Percentiles rank a stretch among this genome's conserved stretches.
phyloP scores from a whole-genome alignment of 2,888 invertebrate species.

The Drosophila yooni region DNA sequence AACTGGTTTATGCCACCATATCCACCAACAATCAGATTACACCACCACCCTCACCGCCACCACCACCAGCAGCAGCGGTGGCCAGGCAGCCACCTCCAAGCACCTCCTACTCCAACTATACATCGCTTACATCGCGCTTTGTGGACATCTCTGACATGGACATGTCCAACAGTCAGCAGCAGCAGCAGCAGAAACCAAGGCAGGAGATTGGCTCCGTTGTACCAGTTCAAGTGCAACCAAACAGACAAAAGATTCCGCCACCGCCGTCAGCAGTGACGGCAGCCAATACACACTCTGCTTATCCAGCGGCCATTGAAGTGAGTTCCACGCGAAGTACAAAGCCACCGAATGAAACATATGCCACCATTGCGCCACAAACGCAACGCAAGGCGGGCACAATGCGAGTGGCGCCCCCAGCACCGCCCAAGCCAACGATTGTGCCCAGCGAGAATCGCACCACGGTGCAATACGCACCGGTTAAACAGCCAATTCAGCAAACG shows the following conservation, averaged over 20 bases:
- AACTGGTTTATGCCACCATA: slow-evolving; percentile 70
- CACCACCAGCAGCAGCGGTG: slow-evolving; percentile 14
- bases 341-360: slow-evolving; percentile 41
- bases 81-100: not conserved
- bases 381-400: slow-evolving; percentile 60
- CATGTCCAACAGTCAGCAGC: slow-evolving; percentile 14
- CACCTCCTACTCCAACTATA: slow-evolving; percentile 57
- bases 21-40: slow-evolving; percentile 67
- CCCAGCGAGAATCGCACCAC: slow-evolving; percentile 25
- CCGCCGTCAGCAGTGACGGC: slow-evolving; percentile 68
- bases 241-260: slow-evolving; percentile 51
- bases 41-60: slow-evolving; percentile 60
- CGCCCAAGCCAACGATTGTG: slow-evolving; percentile 54
- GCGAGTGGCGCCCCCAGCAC: slow-evolving; percentile 57
- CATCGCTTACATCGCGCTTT: slow-evolving; percentile 63
- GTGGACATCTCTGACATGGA: slow-evolving; percentile 66
- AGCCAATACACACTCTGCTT: slow-evolving; percentile 43
- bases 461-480: slow-evolving; percentile 25
- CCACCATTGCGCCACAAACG: slow-evolving; percentile 63
- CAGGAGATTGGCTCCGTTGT: slow-evolving; percentile 49
- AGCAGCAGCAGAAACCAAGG: slow-evolving; percentile 14
- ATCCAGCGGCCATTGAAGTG: slow-evolving; percentile 52
- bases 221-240: slow-evolving; percentile 55
- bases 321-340: slow-evolving; percentile 23
- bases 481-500: slow-evolving; percentile 28